Evolutionary conservation across 2,888 invertebrate species (phyloP), one percentile per base, ranked within the genome.

Genomic region (Drosophila algonquin): DNA sequence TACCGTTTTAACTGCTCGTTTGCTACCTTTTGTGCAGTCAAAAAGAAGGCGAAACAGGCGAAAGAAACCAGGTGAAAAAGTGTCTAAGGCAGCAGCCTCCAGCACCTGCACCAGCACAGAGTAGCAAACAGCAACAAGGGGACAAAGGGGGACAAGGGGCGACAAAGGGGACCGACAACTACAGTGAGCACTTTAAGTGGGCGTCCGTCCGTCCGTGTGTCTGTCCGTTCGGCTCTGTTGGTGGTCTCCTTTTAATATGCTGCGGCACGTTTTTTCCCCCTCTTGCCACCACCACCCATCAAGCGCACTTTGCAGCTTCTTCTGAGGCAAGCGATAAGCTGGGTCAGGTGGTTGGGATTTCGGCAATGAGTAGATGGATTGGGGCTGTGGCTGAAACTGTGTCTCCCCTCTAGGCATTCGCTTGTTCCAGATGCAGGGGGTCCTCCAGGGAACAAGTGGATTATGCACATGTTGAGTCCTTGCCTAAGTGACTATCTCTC

Each of bases 191-290:
- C 73, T 81, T 73, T 81, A 84, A 84, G 85, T 75, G 79, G 87
- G 69, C 40, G 64, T 48, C 69, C 52, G 27, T 48, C 69, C 52
- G 27, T 64, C 27, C 47, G 18, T 62, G 30, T 32, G 47, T 53
- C 24, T 32, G 48, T 45, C 55, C 18, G 40, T 18, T 50, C 27
- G 48, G 16, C 74, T 40, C 80, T 71, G 83, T 73, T 67, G 83
- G 84, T 69, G 89, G 87, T 75, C 58, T 56, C 60, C 84, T 86
- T 83, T 88, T 88, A 88, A 83, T 88, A 86, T 83, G 87, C 78
- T 83, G 87, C 87, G 89, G 89, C 73, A 86, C 77, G 78, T 88
- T 88, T 61, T 69, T 58, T 30, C 68, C 72, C 68, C 72, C 62
- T 64, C 50, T 54, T 32, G 16, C 50, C 40, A 58, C 48, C 21